Conservation (phyloP, 2,888 invertebrate genomes). For the Acanthacorydalis orientalis region DNA sequence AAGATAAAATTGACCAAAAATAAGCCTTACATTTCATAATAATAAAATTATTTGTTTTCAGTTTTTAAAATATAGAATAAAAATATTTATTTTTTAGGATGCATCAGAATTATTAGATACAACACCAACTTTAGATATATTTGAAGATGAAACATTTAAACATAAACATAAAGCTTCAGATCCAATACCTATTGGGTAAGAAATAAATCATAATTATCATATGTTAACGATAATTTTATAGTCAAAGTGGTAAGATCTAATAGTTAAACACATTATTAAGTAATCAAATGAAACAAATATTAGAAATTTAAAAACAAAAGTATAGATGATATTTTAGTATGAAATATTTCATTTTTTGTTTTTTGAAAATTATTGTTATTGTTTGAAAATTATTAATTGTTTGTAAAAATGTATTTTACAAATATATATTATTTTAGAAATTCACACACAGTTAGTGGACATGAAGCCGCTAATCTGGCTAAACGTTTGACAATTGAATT, state of each 20-base stretch:
- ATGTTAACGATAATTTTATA: not conserved
- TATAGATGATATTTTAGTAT: too few relatives aligned
- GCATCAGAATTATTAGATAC: not conserved
- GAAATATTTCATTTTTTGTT: too few relatives aligned
- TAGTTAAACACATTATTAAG: too few relatives aligned
- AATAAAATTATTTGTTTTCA: too few relatives aligned
- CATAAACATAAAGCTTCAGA: slow-evolving; percentile 42
- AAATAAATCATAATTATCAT: not conserved
- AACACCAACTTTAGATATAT: not conserved
- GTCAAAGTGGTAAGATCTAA: too few relatives aligned
- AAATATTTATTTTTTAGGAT: slow-evolving; percentile 2
- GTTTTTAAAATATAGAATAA: not conserved
- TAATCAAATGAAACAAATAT: too few relatives aligned
- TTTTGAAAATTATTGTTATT: not conserved
- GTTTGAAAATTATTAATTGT: slow-evolving; percentile 6
- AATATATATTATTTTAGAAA: slow-evolving; percentile 23
- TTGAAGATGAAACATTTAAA: slow-evolving; percentile 15
- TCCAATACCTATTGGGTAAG: slow-evolving; percentile 60
- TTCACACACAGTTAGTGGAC: slow-evolving; percentile 63
- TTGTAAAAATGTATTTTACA: not conserved
- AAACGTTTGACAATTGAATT: slow-evolving; percentile 51
- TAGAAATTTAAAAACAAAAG: too few relatives aligned
- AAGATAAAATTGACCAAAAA: not conserved
- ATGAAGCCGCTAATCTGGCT: slow-evolving; percentile 61
- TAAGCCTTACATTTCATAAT: not conserved